Evolutionary conservation across 2,888 invertebrate genomes (phyloP).

Genomic region (Endotricha flammealis): DNA sequence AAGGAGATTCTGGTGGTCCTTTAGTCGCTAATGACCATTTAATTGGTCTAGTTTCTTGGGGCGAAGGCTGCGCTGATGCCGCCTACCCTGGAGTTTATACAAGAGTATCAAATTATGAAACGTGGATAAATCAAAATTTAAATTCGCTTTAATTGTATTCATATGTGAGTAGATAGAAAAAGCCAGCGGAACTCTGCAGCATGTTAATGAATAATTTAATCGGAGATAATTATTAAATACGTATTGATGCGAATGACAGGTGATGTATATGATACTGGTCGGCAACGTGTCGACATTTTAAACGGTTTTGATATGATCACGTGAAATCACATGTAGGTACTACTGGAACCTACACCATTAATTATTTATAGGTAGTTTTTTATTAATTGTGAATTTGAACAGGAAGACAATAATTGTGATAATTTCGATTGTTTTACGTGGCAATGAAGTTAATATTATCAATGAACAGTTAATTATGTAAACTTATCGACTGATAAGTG

Average conservation of each 20-base stretch:
- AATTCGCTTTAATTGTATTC: background rate
- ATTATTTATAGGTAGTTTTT: no score
- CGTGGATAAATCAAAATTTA: constrained; percentile 41
- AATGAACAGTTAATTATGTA: constrained; percentile 10
- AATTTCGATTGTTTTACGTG: background rate
- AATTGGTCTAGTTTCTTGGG: constrained; percentile 78
- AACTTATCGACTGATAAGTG: constrained; percentile 25
- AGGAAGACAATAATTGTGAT: background rate
- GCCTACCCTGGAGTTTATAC: constrained; percentile 78
- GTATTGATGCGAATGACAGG: background rate
- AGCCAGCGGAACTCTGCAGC: no score
- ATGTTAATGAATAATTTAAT: background rate
- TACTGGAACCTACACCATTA: background rate
- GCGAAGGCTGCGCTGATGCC: constrained; percentile 72
- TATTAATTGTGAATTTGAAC: background rate
- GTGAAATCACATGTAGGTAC: background rate
- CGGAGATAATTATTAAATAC: background rate
- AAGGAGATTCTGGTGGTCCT: constrained; percentile 81
- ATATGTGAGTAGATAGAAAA: background rate
- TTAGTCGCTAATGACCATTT: constrained; percentile 61
- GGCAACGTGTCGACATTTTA: background rate
- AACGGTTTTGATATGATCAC: background rate
- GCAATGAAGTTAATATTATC: constrained; percentile 4
- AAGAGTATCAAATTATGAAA: constrained; percentile 55
- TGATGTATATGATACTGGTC: background rate